These are phyloP conservation scores for Sebastes dallii DNA, from an alignment of 2,797 vertebrate genomes.

Conservation along the genomic window DNA sequence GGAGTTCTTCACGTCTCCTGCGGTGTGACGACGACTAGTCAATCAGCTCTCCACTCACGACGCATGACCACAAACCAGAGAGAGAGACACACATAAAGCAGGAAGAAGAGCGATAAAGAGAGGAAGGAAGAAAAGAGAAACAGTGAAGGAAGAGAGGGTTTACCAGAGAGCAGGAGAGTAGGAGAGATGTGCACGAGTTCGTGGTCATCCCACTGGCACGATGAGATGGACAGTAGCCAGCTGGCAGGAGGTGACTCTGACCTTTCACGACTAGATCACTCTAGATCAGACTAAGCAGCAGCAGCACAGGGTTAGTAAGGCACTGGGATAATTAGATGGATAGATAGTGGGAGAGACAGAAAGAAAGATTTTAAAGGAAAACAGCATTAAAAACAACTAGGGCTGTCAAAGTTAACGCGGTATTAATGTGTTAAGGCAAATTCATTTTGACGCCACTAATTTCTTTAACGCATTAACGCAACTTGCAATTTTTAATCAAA, in stretches of 20 bases:
- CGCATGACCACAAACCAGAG: not conserved
- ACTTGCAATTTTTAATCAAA: too few species aligned
- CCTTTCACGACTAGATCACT: slow-evolving; percentile 15
- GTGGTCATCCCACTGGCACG: not conserved
- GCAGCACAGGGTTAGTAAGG: slow-evolving; percentile 1
- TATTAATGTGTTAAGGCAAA: too few species aligned
- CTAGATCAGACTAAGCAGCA: slow-evolving; percentile 29
- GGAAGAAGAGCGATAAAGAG: not conserved
- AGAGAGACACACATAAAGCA: not conserved
- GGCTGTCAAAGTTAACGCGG: too few species aligned
- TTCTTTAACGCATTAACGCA: too few species aligned
- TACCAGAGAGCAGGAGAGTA: not conserved
- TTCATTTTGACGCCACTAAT: too few species aligned
- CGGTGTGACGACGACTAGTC: not conserved
- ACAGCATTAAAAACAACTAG: not conserved
- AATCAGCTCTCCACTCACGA: slow-evolving; percentile 11
- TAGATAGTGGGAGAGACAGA: not conserved
- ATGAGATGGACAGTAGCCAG: slow-evolving; percentile 34
- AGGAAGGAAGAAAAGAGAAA: not conserved
- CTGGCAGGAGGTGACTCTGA: slow-evolving; percentile 15
- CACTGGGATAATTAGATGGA: slow-evolving; percentile 7
- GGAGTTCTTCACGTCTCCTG: not conserved
- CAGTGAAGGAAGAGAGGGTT: not conserved
- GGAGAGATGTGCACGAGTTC: not conserved
- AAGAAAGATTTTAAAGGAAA: not conserved